phyloP scores from a whole-genome alignment of 2,888 invertebrate species.

The Eremobia ochroleuca region DNA sequence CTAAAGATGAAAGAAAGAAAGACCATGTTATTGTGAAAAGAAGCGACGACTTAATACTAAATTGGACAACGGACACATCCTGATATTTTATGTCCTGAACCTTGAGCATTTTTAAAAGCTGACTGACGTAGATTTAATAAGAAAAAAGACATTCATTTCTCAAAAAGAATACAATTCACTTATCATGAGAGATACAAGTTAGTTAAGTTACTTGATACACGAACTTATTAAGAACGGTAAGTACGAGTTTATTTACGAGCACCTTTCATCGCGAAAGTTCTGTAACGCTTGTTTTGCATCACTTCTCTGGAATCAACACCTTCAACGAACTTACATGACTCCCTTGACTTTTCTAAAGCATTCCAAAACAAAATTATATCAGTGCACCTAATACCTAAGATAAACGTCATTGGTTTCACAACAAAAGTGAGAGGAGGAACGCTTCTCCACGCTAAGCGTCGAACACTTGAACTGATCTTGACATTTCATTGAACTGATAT shows the following conservation, averaged over 20 bases:
- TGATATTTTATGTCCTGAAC: not conserved
- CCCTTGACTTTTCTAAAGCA: constrained; percentile 41
- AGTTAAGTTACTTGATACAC: not conserved
- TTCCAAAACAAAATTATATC: constrained; percentile 42
- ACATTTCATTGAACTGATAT: constrained; percentile 81
- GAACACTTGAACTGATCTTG: constrained; percentile 81
- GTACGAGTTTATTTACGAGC: no score
- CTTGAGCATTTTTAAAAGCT: not conserved
- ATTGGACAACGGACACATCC: not conserved
- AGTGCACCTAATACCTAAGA: constrained; percentile 47
- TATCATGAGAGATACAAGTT: not conserved
- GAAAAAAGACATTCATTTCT: no score
- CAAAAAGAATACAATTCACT: not conserved
- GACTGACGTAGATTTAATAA: not conserved
- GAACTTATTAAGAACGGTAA: not conserved
- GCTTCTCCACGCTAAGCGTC: constrained; percentile 72
- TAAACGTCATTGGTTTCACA: constrained; percentile 74
- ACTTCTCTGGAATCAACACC: not conserved
- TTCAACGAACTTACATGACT: constrained; percentile 6
- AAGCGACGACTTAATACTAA: not conserved
- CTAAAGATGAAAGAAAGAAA: not conserved
- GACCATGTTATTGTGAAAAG: not conserved
- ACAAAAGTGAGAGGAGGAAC: constrained; percentile 82
- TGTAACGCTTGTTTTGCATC: not conserved
- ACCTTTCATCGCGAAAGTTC: not conserved